phyloP scores from a whole-genome alignment of 2,113 vertebrate genomes.

The Ophiodon elongatus region DNA sequence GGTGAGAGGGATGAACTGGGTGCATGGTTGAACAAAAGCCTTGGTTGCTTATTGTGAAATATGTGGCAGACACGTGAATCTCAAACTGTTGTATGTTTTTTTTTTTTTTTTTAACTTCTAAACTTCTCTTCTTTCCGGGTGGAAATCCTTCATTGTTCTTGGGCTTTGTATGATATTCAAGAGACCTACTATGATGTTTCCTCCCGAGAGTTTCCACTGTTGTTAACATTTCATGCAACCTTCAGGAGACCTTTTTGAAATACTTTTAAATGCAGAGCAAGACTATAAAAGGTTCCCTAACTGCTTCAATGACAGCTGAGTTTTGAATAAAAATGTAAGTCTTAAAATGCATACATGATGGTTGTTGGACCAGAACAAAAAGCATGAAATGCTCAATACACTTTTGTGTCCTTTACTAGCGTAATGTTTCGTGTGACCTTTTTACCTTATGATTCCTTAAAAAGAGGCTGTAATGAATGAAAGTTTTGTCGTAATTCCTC shows the following conservation, averaged over 20 bases:
- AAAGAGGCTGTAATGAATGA: neutral
- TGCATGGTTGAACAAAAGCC: neutral
- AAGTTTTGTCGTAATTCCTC: neutral
- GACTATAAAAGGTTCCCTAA: constrained; percentile 44
- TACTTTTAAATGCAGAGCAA: constrained; percentile 46
- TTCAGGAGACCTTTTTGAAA: constrained; percentile 50
- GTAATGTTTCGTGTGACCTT: neutral
- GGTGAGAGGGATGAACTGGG: neutral
- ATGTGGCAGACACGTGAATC: neutral
- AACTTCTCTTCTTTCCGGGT: neutral
- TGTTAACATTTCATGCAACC: constrained; percentile 68
- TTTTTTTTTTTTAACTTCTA: neutral
- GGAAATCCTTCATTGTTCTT: constrained; percentile 50
- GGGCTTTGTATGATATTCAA: constrained; percentile 35
- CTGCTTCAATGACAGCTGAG: constrained; percentile 40
- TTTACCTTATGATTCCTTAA: neutral
- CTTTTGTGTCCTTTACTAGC: neutral
- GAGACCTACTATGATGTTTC: constrained; percentile 28
- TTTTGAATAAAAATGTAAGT: constrained; percentile 35
- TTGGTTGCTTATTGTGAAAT: neutral
- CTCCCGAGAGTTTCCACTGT: constrained; percentile 35
- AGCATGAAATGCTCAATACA: neutral
- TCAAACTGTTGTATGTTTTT: neutral
- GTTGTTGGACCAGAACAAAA: constrained; percentile 19
- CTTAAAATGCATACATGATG: constrained; percentile 27